Conservation (phyloP, 2,888 invertebrate species). For the Laothoe populi region DNA sequence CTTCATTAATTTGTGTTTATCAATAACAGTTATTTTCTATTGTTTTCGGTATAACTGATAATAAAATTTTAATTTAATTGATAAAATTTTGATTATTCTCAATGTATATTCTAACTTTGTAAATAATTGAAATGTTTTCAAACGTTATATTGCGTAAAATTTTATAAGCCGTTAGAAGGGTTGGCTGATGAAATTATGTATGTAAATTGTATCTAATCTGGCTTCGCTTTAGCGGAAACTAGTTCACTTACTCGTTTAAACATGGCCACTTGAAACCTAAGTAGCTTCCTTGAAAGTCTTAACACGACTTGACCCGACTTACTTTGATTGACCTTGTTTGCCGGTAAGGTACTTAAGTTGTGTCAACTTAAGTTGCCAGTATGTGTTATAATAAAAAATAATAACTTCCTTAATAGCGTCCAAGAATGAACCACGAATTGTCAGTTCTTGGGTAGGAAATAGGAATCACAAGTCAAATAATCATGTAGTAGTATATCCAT, state of each 20-base stretch:
- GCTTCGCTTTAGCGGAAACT: background rate
- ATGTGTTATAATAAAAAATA: background rate
- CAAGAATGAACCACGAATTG: background rate
- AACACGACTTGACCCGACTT: background rate
- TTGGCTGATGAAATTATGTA: background rate
- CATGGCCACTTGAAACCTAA: background rate
- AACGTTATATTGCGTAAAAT: too few relatives aligned
- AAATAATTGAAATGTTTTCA: too few relatives aligned
- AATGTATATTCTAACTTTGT: background rate
- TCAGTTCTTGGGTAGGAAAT: too few relatives aligned
- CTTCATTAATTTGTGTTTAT: background rate
- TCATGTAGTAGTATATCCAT: too few relatives aligned
- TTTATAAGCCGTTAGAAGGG: too few relatives aligned
- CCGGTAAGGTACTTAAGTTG: background rate
- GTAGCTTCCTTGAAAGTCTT: background rate
- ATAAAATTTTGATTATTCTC: background rate
- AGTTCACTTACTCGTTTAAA: background rate
- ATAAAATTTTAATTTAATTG: background rate
- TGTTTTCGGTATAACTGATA: background rate
- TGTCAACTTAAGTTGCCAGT: background rate
- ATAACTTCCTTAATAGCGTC: background rate
- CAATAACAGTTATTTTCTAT: background rate
- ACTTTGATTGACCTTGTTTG: background rate
- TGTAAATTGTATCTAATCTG: background rate
- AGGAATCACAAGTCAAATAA: too few relatives aligned